Conservation (phyloP, 2,888 invertebrate genomes). For the Resseliella maxima region DNA sequence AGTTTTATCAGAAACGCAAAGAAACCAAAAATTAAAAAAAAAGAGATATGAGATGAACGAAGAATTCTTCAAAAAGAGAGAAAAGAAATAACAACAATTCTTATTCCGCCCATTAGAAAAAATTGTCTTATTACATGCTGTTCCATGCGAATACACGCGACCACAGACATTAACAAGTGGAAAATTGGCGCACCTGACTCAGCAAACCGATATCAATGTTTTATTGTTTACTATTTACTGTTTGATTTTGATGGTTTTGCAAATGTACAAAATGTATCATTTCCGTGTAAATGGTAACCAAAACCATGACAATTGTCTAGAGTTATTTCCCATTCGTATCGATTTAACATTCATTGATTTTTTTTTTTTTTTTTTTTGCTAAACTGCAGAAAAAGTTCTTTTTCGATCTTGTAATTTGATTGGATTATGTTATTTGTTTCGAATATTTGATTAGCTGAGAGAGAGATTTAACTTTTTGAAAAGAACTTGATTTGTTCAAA, state of each 20-base stretch:
- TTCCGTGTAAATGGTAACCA: not conserved
- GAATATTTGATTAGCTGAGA: not conserved
- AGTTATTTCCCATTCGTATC: not conserved
- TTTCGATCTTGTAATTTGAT: not conserved
- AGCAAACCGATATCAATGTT: constrained; percentile 26
- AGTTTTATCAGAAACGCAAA: no score
- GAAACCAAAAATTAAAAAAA: no score
- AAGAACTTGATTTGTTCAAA: no score
- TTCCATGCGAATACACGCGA: constrained; percentile 41
- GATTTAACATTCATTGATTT: not conserved
- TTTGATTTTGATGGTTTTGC: not conserved
- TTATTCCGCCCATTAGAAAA: not conserved
- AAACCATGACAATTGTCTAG: not conserved
- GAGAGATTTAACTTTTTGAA: no score
- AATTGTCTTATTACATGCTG: constrained; percentile 26
- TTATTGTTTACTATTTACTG: constrained; percentile 18
- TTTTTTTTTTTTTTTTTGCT: not conserved
- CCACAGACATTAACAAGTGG: constrained; percentile 11
- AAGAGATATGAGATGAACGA: not conserved
- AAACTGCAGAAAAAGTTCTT: no score
- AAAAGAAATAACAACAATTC: constrained; percentile 2
- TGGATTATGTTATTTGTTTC: not conserved
- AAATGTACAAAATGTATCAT: not conserved
- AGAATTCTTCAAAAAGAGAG: no score
- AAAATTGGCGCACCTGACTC: constrained; percentile 51